A percentile compares a stretch with the other conserved stretches of the same genome.
Conservation (phyloP, 1,140 invertebrate genomes). For the Diorhabda sublineata region DNA sequence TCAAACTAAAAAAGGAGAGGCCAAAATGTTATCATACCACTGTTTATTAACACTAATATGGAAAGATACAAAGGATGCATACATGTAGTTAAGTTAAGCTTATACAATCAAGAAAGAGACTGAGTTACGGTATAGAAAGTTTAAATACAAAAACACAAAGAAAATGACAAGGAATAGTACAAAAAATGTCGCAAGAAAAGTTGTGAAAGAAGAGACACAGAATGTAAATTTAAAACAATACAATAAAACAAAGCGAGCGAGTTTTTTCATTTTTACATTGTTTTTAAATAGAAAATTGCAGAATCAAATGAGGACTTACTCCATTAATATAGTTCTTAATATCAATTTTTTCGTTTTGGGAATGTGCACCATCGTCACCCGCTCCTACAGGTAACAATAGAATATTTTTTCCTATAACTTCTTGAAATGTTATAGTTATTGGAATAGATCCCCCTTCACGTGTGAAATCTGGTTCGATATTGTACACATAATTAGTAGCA, state of each 20-base stretch:
- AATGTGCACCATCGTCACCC: constrained; percentile 95
- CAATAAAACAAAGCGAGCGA: constrained; percentile 35
- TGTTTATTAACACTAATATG: no score
- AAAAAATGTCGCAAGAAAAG: no score
- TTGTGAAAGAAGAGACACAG: neutral
- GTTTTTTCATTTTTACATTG: no score
- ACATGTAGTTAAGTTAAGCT: no score
- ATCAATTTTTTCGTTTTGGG: constrained; percentile 97
- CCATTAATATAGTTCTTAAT: constrained; percentile 90
- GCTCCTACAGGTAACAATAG: constrained; percentile 87
- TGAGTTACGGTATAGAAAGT: no score
- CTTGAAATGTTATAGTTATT: constrained; percentile 86
- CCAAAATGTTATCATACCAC: no score
- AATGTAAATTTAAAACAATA: neutral
- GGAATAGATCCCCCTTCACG: constrained; percentile 88
- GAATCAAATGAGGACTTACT: constrained; percentile 55
- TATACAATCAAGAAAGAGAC: no score
- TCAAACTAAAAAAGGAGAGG: no score
- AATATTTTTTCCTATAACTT: constrained; percentile 89
- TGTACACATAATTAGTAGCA: constrained; percentile 86
- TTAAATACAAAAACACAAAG: no score
- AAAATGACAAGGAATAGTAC: no score
- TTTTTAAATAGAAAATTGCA: neutral
- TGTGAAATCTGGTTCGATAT: constrained; percentile 89
- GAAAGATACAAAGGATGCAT: no score